Evolutionary conservation across 2,888 invertebrate species (phyloP), one percentile per base, ranked within the genome.

Genomic region (Hyposoter didymator): DNA sequence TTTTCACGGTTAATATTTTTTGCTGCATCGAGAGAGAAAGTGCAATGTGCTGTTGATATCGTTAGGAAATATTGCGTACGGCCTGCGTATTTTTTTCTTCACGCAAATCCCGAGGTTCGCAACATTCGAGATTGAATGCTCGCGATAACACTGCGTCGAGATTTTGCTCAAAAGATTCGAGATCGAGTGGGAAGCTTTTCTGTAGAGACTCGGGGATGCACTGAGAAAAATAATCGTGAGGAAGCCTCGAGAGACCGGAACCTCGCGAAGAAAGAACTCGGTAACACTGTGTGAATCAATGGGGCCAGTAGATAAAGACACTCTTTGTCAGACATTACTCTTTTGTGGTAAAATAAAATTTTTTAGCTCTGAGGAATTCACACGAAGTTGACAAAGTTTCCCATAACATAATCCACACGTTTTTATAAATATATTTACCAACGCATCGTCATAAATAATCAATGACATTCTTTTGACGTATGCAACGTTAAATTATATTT

Each of bases 291-390:
- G 76, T 55, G 80, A 72, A 72, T 76, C 72, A 76, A 72, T 72
- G 59, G 66, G 35, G 35, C 64, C 17, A 80, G 80, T 80, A 59
- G 76, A 84, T 81, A 81, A 67, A 72, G 78, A 67, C 52, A 55
- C 43, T 59, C 76, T 74, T 74, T 73, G 84, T 81, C 84, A 74
- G 78, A 67, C 78, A 45, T 22, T 32, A n/a, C 14, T 12, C 55
- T 43, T 5, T 12, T 17, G 67, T 17, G 28, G n/a, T 17, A 22
- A 59, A 78, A 35, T 52, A 10, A 43, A 59, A 28, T 17, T 35
- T 22, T 12, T 80, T 19, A 35, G 7, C 6, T 49, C 64, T 43
- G 32, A 1, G 35, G 35, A 32, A 49, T 32, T 70, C 32, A 43
- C 19, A 67, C 67, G 5, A 12, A 19, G 32, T 49, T 8, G 6